These are phyloP conservation scores for Rhinatrema bivittatum DNA, from an alignment of 2,797 vertebrate species.

Conservation along the genomic window DNA sequence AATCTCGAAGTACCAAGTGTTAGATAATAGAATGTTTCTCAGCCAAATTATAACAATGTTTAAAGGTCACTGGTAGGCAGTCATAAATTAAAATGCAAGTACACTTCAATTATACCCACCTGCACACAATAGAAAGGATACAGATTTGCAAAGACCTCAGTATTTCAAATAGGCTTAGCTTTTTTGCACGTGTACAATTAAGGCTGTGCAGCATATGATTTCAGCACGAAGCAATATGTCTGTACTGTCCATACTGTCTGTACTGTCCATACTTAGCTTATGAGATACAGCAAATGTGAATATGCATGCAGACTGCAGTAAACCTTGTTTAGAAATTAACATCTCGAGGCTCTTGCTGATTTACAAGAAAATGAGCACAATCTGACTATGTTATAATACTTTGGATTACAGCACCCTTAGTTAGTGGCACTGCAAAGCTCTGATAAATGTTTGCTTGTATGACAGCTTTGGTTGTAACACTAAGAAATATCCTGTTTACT, in stretches of 20 bases:
- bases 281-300: too few species aligned
- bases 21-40: too few species aligned
- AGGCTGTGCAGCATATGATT: background rate
- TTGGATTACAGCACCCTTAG: too few species aligned
- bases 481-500: background rate
- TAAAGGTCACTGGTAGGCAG: background rate
- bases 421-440: background rate
- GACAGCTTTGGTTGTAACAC: constrained; percentile 8
- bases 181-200: background rate
- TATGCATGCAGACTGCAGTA: too few species aligned
- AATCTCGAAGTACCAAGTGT: too few species aligned
- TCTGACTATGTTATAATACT: too few species aligned
- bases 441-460: background rate
- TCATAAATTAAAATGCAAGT: background rate
- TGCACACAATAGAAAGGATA: too few species aligned
- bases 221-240: constrained; percentile 6
- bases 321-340: too few species aligned
- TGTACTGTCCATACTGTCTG: background rate
- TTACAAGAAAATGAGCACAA: background rate
- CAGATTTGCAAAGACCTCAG: background rate
- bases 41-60: too few species aligned
- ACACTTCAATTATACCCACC: background rate
- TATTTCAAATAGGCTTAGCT: background rate
- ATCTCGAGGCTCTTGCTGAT: too few species aligned
- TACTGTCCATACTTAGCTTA: background rate